Conservation (phyloP, 1,140 invertebrate genomes). For the Caenorhabditis remanei region DNA sequence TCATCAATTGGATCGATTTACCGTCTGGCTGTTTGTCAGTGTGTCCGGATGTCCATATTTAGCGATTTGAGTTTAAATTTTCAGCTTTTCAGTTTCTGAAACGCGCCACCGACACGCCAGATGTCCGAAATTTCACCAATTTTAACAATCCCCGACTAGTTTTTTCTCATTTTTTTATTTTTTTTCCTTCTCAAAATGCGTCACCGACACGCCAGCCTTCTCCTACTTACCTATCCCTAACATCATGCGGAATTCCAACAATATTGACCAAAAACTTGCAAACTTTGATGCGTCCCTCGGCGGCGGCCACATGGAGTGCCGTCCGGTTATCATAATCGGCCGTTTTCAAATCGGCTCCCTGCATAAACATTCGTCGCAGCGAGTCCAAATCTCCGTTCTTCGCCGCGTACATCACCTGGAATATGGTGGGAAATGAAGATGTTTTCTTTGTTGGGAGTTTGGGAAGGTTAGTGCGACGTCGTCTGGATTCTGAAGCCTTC, state of each 20-base stretch:
- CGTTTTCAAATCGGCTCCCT: constrained; percentile 83
- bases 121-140: too few species aligned
- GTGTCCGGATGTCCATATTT: too few species aligned
- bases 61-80: too few species aligned
- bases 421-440: not conserved
- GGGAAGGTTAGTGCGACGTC: constrained; percentile 81
- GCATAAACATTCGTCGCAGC: constrained; percentile 69
- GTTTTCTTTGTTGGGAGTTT: constrained; percentile 82
- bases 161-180: too few species aligned
- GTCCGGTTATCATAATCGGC: constrained; percentile 88
- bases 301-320: constrained; percentile 79
- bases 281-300: constrained; percentile 78
- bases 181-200: not conserved
- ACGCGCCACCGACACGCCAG: not conserved
- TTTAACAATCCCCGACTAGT: too few species aligned
- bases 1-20: too few species aligned
- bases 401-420: constrained; percentile 84
- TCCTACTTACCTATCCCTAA: constrained; percentile 78
- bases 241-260: constrained; percentile 83
- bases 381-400: constrained; percentile 86
- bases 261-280: constrained; percentile 80
- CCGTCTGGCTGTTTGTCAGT: too few species aligned
- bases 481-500: too few species aligned
- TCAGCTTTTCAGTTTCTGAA: not conserved
- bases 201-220: not conserved